A percentile compares a stretch with the other conserved stretches of the same genome.
Conservation (phyloP, 2,797 vertebrate genomes). For the Gambelia wislizenii region DNA sequence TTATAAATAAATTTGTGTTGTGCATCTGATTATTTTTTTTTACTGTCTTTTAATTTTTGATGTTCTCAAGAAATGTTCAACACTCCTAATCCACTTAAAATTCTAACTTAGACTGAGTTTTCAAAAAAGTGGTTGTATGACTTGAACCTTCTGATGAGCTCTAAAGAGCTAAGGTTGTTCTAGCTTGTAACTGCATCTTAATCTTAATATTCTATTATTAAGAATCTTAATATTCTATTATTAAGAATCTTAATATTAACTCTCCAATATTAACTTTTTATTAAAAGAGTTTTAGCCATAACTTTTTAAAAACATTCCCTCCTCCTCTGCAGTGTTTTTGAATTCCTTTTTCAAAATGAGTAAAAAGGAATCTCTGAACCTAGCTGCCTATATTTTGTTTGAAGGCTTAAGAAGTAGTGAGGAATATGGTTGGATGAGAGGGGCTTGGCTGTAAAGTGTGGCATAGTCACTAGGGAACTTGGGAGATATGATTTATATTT, state of each 20-base stretch:
- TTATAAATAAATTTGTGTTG: not conserved
- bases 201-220: not conserved
- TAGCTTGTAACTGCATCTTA: not conserved
- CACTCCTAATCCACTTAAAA: not conserved
- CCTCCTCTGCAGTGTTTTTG: not conserved
- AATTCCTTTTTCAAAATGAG: not conserved
- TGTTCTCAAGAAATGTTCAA: not conserved
- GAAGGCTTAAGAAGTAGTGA: not conserved
- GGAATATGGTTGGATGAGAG: not conserved
- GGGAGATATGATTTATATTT: slow-evolving; percentile 6
- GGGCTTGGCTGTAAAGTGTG: not conserved
- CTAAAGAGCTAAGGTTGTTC: not conserved
- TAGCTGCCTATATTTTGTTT: not conserved
- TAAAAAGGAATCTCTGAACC: not conserved
- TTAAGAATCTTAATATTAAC: no score
- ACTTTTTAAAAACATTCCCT: not conserved
- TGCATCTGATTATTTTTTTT: no score
- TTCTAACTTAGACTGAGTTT: not conserved
- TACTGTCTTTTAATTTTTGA: not conserved
- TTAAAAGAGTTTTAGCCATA: not conserved
- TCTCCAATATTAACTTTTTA: not conserved
- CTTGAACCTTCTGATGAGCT: not conserved
- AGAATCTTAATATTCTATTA: no score
- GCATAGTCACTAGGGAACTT: not conserved
- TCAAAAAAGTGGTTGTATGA: not conserved